Evolutionary conservation across 2,888 invertebrate genomes (phyloP).

Genomic region (Gastrophysa polygoni): DNA sequence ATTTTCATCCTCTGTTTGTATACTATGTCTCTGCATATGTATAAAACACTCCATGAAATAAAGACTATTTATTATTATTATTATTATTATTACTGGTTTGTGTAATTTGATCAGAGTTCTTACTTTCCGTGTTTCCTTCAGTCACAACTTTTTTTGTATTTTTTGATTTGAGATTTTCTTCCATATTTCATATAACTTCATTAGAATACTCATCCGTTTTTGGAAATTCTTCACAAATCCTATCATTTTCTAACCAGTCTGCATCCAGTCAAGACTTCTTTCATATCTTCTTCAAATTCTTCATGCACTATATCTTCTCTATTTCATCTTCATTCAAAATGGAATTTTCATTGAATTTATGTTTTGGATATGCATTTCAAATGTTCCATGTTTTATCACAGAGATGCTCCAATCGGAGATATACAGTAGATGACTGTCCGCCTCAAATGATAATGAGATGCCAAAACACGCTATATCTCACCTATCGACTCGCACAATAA

Average conservation of each 20-base stretch:
- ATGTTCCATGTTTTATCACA: too few species aligned
- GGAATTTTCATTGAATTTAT: conserved; percentile 1
- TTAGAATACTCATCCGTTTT: conserved; percentile 1
- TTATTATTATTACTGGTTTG: background rate
- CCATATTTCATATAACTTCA: conserved; percentile 7
- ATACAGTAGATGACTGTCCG: too few species aligned
- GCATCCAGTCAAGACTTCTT: background rate
- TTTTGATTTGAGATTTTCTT: conserved; percentile 9
- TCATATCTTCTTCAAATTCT: background rate
- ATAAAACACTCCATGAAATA: too few species aligned
- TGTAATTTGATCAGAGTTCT: conserved; percentile 14
- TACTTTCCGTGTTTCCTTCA: conserved; percentile 21
- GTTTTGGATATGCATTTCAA: conserved; percentile 3
- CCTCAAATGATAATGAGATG: too few species aligned
- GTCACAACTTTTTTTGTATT: conserved; percentile 3
- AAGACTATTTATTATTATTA: too few species aligned
- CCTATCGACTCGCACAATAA: too few species aligned
- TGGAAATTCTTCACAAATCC: conserved; percentile 4
- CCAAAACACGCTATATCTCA: too few species aligned
- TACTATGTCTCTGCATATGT: too few species aligned
- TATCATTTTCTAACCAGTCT: conserved; percentile 5
- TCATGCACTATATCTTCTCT: background rate
- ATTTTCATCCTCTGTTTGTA: too few species aligned
- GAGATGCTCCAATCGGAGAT: too few species aligned
- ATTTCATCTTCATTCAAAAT: background rate